phyloP scores from a whole-genome alignment of 2,888 invertebrate genomes.

The Ophraella communa region DNA sequence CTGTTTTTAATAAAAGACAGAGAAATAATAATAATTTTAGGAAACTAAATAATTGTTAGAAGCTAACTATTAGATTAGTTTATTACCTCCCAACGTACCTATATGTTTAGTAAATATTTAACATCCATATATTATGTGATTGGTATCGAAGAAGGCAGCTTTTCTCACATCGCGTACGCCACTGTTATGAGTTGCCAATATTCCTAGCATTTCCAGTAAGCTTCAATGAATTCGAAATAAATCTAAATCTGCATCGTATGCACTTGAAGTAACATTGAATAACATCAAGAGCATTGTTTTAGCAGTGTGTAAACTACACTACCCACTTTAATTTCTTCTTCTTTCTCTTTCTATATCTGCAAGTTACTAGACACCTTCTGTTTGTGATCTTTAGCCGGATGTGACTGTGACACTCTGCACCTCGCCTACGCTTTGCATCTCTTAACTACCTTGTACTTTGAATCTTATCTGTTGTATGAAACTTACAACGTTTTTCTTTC shows the following conservation, averaged over 20 bases:
- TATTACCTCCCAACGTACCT: no score
- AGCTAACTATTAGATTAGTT: no score
- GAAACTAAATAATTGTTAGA: no score
- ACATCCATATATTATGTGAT: no score
- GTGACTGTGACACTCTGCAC: slow-evolving; percentile 28
- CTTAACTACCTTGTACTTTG: slow-evolving; percentile 32
- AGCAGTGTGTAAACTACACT: slow-evolving; percentile 44
- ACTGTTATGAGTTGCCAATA: not conserved
- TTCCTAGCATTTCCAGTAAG: not conserved
- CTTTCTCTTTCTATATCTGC: slow-evolving; percentile 33
- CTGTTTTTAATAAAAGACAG: no score
- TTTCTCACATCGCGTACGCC: no score
- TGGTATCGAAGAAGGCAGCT: no score
- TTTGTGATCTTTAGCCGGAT: slow-evolving; percentile 40
- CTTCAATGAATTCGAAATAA: slow-evolving; percentile 10
- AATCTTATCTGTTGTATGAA: slow-evolving; percentile 10
- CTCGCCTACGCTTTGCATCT: slow-evolving; percentile 35
- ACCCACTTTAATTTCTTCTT: slow-evolving; percentile 32
- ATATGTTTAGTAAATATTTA: no score
- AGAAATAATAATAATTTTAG: no score
- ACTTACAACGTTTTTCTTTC: not conserved
- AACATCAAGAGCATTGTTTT: slow-evolving; percentile 38
- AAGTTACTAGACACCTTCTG: slow-evolving; percentile 43
- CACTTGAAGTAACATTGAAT: slow-evolving; percentile 5
- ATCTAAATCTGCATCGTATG: slow-evolving; percentile 4